A percentile compares a stretch with the other conserved stretches of the same genome.
Conservation (phyloP, 2,113 vertebrate species). For the Otocyon megalotis region DNA sequence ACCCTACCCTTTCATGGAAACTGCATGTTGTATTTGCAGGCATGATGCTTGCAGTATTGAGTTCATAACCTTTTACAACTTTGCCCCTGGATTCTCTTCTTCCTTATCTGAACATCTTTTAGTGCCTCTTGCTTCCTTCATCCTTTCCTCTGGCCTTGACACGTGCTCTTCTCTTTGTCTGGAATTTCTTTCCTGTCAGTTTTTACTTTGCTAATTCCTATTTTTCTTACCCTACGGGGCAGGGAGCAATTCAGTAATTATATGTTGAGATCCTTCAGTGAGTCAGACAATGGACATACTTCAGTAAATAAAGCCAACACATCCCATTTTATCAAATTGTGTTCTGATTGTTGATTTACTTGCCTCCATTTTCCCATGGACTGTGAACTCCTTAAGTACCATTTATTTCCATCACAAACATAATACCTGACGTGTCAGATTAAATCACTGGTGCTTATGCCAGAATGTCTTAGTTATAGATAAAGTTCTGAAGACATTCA, state of each 20-base stretch:
- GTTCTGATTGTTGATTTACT: constrained; percentile 21
- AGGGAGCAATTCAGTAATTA: background rate
- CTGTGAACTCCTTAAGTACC: background rate
- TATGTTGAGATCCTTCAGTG: background rate
- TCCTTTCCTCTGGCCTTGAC: background rate
- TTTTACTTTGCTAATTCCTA: background rate
- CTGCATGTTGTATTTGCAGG: background rate
- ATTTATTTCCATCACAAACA: constrained; percentile 33
- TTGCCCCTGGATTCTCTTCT: background rate
- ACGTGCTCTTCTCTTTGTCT: background rate
- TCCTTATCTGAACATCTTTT: background rate
- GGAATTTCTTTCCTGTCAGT: background rate
- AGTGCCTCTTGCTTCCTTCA: background rate
- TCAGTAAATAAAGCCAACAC: background rate
- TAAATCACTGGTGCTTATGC: background rate
- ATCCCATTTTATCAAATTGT: constrained; percentile 7
- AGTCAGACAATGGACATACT: background rate
- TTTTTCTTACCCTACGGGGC: background rate
- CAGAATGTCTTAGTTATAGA: background rate
- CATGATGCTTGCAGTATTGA: background rate
- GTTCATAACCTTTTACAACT: background rate
- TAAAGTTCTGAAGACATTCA: constrained; percentile 22
- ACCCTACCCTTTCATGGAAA: background rate
- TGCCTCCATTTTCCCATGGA: background rate
- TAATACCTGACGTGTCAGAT: background rate